These are phyloP conservation scores for Atta colombica DNA, from an alignment of 1,140 invertebrate species.

Conservation along the genomic window DNA sequence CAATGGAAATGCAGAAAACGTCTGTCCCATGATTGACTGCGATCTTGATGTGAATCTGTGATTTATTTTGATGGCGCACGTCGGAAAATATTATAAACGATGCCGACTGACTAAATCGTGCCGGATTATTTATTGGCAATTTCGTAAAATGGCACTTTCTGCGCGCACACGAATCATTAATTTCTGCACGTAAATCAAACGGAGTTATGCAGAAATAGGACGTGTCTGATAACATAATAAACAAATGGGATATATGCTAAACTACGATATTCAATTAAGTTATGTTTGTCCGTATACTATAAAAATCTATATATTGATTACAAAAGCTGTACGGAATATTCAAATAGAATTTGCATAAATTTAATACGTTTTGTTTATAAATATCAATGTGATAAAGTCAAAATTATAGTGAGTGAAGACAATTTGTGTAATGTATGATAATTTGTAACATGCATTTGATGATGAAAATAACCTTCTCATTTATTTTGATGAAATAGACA, in stretches of 20 bases:
- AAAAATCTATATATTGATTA: conserved; percentile 49
- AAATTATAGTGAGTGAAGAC: conserved; percentile 23
- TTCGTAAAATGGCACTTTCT: conserved; percentile 50
- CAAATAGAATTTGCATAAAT: conserved; percentile 37
- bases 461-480: conserved; percentile 20
- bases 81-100: conserved; percentile 60
- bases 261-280: conserved; percentile 38
- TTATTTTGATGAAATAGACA: conserved; percentile 4
- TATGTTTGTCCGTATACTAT: conserved; percentile 5
- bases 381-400: conserved; percentile 14
- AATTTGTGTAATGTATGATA: conserved; percentile 30
- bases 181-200: conserved; percentile 51
- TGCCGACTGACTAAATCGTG: conserved; percentile 25
- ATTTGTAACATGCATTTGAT: conserved; percentile 15
- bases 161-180: conserved; percentile 50
- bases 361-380: neutral
- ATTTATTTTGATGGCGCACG: conserved; percentile 57
- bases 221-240: conserved; percentile 47
- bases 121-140: conserved; percentile 59
- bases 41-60: conserved; percentile 57
- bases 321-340: conserved; percentile 27
- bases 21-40: conserved; percentile 44
- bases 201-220: conserved; percentile 44
- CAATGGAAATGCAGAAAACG: conserved; percentile 46
- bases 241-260: conserved; percentile 50